A percentile compares a stretch with the other conserved stretches of the same genome.
These are phyloP conservation scores for Cydia amplana DNA, from an alignment of 1,140 invertebrate species.

Conservation along the genomic window DNA sequence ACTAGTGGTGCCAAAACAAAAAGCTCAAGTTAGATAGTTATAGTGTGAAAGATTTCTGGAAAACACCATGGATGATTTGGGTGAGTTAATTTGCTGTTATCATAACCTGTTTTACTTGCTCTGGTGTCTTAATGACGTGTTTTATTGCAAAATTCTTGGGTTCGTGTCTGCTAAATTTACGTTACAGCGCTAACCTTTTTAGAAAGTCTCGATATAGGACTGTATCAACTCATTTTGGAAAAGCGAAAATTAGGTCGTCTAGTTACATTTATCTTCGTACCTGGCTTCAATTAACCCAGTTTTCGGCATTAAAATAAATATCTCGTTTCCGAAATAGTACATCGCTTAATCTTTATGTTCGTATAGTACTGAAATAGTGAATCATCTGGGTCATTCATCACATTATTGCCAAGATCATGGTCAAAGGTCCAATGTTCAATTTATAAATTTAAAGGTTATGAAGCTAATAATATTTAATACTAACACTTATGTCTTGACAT, in stretches of 20 bases:
- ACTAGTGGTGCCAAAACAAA: constrained; percentile 27
- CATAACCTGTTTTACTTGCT: constrained; percentile 67
- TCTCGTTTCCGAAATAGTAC: too few species aligned
- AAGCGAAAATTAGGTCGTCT: not conserved
- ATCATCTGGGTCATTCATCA: not conserved
- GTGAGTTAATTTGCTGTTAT: constrained; percentile 68
- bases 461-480: too few species aligned
- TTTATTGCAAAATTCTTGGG: constrained; percentile 43
- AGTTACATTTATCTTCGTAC: not conserved
- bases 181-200: not conserved
- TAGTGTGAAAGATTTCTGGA: constrained; percentile 22
- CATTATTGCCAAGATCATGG: not conserved
- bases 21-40: constrained; percentile 12
- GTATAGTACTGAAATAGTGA: not conserved
- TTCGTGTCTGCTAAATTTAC: not conserved
- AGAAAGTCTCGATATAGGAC: too few species aligned
- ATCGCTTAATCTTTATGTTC: not conserved
- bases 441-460: not conserved
- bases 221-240: constrained; percentile 32
- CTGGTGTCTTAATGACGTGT: constrained; percentile 54
- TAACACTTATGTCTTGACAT: too few species aligned
- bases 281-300: not conserved
- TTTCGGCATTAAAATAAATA: not conserved
- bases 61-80: constrained; percentile 68
- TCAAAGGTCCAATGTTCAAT: not conserved